phyloP scores from a whole-genome alignment of 1,140 invertebrate genomes.

The Archegozetes longisetosus region DNA sequence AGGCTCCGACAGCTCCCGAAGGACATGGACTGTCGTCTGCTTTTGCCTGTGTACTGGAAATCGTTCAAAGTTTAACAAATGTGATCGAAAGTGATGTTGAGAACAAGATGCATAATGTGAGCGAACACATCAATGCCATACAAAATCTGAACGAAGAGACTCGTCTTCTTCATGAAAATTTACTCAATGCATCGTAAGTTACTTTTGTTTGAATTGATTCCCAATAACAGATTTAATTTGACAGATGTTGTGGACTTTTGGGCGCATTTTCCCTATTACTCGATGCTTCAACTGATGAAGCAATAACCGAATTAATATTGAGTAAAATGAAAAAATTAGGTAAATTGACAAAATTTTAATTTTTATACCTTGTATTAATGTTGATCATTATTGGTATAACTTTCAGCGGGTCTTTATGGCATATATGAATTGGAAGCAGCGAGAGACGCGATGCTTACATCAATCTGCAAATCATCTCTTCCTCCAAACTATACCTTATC shows the following conservation, averaged over 20 bases:
- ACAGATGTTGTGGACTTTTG: slow-evolving; percentile 84
- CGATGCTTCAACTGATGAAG: slow-evolving; percentile 86
- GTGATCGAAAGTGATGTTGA: slow-evolving; percentile 21
- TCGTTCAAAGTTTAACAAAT: slow-evolving; percentile 32
- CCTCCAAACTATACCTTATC: slow-evolving; percentile 61
- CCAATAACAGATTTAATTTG: slow-evolving; percentile 60
- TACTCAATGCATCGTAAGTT: neutral
- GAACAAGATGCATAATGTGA: slow-evolving; percentile 20
- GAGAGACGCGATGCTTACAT: slow-evolving; percentile 79
- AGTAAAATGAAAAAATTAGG: slow-evolving; percentile 60
- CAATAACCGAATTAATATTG: slow-evolving; percentile 66
- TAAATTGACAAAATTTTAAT: neutral
- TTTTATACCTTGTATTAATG: slow-evolving; percentile 53
- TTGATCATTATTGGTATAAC: no score
- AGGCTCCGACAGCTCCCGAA: slow-evolving; percentile 78
- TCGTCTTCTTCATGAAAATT: neutral
- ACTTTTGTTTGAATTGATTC: slow-evolving; percentile 15
- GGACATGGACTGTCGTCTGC: slow-evolving; percentile 90
- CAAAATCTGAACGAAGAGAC: neutral
- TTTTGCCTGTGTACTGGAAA: slow-evolving; percentile 76
- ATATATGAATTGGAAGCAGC: slow-evolving; percentile 50
- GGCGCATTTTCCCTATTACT: slow-evolving; percentile 76
- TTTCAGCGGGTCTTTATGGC: slow-evolving; percentile 43
- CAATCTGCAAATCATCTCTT: slow-evolving; percentile 82
- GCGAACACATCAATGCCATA: neutral